Evolutionary conservation across 2,797 vertebrate genomes (phyloP), one percentile per base, ranked within the genome.

Genomic region (Malurus leucopterus): DNA sequence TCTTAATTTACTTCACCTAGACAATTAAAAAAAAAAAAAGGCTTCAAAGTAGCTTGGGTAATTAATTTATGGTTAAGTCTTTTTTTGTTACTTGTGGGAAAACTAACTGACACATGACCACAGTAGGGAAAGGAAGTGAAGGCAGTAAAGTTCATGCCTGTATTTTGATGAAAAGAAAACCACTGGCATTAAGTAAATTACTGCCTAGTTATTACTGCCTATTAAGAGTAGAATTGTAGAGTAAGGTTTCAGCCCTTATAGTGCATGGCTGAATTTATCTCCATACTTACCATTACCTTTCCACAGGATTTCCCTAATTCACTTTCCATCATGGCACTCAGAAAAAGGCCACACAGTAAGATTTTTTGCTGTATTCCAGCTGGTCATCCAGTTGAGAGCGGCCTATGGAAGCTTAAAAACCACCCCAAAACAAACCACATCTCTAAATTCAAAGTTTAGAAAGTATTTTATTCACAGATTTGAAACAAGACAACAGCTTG

Each of bases 381-480:
- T 9, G 27, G 29, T 77, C 30, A 55, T 32, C 20, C 10, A 58
- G 34, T 4, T 29, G 22, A 47, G 13, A 54, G 3, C n/a, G 15
- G 15, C 15, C 59, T 50, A 15, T 10, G 26, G n/a, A 90, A 80
- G 20, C 71, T 69, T 54, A 63, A 74, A 77, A 24, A 23, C 4
- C 23, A 61, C 8, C 6, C 4, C n/a, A 21, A 65, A 84, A 64
- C 26, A 71, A 63, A 63, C 17, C 15, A 75, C 22, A 47, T 0
- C 9, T 15, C n/a, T 50, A 46, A 71, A 55, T 47, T 75, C 19
- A 26, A 83, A 84, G 44, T 75, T 71, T 82, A 55, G 58, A 62
- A 81, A 86, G 72, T 9, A 69, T 9, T 96, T 94, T 95, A 95
- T 95, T 94, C 86, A 92, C 24, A 1, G 44, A 74, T 68, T 27